These are phyloP conservation scores for Plotosus lineatus DNA, from an alignment of 2,113 vertebrate species.

Conservation along the genomic window DNA sequence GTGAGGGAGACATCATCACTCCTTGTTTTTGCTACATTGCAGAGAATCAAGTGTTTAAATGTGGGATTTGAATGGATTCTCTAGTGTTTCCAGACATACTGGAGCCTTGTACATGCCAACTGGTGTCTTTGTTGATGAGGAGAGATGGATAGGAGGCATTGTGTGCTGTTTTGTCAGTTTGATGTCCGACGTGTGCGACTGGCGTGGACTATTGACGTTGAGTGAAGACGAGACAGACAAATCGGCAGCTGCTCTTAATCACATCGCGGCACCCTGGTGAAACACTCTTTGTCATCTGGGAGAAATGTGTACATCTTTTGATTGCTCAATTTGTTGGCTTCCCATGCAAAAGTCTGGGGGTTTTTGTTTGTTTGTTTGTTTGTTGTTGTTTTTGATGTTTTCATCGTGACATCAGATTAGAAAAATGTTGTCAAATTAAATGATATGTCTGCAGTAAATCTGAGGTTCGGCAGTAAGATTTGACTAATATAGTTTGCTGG, in stretches of 20 bases:
- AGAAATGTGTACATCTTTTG: slow-evolving; percentile 36
- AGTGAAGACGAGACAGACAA: slow-evolving; percentile 35
- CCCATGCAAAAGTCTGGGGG: slow-evolving; percentile 25
- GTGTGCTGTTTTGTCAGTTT: slow-evolving; percentile 42
- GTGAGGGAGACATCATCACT: slow-evolving; percentile 45
- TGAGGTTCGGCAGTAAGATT: not conserved
- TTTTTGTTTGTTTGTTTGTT: not conserved
- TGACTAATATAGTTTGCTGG: slow-evolving; percentile 12
- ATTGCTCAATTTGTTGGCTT: slow-evolving; percentile 50
- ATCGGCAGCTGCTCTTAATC: slow-evolving; percentile 52
- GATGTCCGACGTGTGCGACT: slow-evolving; percentile 45
- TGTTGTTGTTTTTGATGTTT: not conserved
- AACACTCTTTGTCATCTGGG: slow-evolving; percentile 35
- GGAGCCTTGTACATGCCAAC: slow-evolving; percentile 70
- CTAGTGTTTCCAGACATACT: slow-evolving; percentile 76
- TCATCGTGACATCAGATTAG: not conserved
- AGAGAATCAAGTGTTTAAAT: slow-evolving; percentile 88
- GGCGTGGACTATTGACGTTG: slow-evolving; percentile 34
- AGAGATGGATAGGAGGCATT: slow-evolving; percentile 78
- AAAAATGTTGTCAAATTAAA: slow-evolving; percentile 1
- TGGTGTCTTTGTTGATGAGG: slow-evolving; percentile 81
- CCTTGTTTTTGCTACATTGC: slow-evolving; percentile 49
- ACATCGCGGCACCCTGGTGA: slow-evolving; percentile 39
- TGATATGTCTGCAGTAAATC: not conserved
- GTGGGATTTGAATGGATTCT: slow-evolving; percentile 88